phyloP scores from a whole-genome alignment of 2,888 invertebrate genomes.

The Gnatocerus cornutus region DNA sequence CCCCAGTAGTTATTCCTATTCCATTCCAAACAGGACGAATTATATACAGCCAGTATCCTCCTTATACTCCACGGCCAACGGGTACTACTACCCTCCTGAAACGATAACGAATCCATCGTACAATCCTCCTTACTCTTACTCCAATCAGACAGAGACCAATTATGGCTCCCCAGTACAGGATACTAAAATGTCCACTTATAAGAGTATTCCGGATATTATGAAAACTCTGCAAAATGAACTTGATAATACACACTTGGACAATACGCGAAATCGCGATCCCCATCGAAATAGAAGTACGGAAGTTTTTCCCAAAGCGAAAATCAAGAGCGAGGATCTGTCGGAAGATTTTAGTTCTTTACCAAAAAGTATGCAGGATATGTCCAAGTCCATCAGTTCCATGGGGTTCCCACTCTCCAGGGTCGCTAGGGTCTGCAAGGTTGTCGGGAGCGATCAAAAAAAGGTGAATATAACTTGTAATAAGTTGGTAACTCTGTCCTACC shows the following conservation, averaged over 20 bases:
- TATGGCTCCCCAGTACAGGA: conserved; percentile 37
- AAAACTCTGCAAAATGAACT: conserved; percentile 83
- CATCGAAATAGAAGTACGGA: conserved; percentile 56
- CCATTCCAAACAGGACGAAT: conserved; percentile 54
- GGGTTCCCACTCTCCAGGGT: conserved; percentile 90
- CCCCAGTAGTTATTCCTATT: conserved; percentile 51
- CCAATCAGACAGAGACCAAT: conserved; percentile 39
- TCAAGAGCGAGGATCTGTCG: conserved; percentile 60
- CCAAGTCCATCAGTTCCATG: conserved; percentile 86
- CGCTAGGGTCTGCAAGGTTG: conserved; percentile 83
- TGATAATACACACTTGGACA: conserved; percentile 63
- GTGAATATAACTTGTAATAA: too few relatives aligned
- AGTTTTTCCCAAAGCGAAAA: conserved; percentile 55
- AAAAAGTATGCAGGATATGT: conserved; percentile 77
- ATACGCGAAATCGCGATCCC: conserved; percentile 44
- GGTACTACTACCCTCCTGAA: conserved; percentile 53
- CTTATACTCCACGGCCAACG: conserved; percentile 53
- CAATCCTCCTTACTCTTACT: conserved; percentile 24
- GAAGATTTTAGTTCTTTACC: conserved; percentile 71
- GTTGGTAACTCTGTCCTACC: too few relatives aligned
- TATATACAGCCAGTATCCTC: conserved; percentile 47
- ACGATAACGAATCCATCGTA: conserved; percentile 39
- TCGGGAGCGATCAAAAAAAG: conserved; percentile 90
- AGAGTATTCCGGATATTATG: conserved; percentile 81
- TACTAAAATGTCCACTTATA: conserved; percentile 52